Evolutionary conservation across 2,113 vertebrate species (phyloP).

Genomic region (Jaculus jaculus): DNA sequence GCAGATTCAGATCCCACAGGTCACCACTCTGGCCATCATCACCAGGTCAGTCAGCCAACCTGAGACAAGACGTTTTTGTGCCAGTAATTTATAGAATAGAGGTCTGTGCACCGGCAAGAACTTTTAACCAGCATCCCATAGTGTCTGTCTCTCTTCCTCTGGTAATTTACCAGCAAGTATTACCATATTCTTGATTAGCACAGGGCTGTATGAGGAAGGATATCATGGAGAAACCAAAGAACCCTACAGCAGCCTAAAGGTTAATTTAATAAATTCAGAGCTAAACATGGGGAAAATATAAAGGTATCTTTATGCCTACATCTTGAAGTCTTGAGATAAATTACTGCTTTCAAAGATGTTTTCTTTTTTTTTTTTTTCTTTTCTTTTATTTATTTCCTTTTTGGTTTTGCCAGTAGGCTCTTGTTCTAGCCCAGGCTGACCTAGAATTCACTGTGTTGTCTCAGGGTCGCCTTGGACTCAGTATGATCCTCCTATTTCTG

Average conservation of each 20-base stretch:
- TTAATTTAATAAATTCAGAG: neutral
- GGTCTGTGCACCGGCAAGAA: neutral
- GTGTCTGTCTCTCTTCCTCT: neutral
- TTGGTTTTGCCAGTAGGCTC: neutral
- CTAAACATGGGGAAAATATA: neutral
- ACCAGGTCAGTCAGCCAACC: conserved; percentile 84
- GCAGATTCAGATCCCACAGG: conserved; percentile 94
- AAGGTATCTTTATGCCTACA: neutral
- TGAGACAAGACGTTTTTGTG: neutral
- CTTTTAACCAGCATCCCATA: neutral
- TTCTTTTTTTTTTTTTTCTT: neutral
- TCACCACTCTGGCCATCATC: conserved; percentile 91
- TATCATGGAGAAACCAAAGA: neutral
- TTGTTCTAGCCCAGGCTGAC: too few relatives aligned
- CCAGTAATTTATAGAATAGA: neutral
- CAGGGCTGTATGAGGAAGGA: neutral
- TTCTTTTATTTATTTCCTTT: neutral
- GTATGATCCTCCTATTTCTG: too few relatives aligned
- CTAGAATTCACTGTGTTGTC: too few relatives aligned
- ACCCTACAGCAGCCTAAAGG: neutral
- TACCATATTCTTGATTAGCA: neutral
- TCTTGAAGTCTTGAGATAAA: neutral
- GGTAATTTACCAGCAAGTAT: neutral
- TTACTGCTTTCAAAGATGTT: neutral
- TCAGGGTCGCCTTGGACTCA: too few relatives aligned